phyloP scores from a whole-genome alignment of 2,888 invertebrate genomes.

The Troides aeacus region DNA sequence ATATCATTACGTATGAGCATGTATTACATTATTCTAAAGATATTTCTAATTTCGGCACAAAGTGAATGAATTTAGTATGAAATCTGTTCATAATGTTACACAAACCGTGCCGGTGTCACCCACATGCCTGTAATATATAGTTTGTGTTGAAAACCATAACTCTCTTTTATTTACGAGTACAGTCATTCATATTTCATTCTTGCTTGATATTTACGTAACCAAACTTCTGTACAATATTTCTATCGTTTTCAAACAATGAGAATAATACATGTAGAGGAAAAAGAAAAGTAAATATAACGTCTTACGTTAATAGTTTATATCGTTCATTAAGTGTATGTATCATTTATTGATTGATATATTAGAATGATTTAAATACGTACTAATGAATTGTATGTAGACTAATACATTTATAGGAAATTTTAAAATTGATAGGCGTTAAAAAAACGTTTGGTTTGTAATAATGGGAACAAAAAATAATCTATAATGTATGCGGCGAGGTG shows the following conservation, averaged over 20 bases:
- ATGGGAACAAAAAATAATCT: neutral
- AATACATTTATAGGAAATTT: neutral
- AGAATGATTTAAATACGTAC: too few relatives aligned
- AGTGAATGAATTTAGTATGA: neutral
- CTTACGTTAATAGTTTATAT: neutral
- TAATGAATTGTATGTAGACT: too few relatives aligned
- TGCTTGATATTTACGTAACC: constrained; percentile 9
- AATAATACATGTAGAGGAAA: neutral
- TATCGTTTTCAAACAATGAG: constrained; percentile 1
- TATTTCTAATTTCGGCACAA: neutral
- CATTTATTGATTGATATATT: too few relatives aligned
- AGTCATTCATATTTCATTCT: constrained; percentile 21
- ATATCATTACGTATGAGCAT: neutral
- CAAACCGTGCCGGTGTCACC: neutral
- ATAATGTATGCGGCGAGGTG: neutral
- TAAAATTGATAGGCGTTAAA: neutral
- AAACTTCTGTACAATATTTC: constrained; percentile 11
- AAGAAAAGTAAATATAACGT: neutral
- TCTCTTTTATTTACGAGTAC: constrained; percentile 24
- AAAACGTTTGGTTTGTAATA: neutral
- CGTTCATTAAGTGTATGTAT: too few relatives aligned
- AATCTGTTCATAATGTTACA: neutral
- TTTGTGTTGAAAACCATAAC: constrained; percentile 29
- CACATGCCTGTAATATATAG: constrained; percentile 16
- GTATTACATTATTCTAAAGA: neutral